Evolutionary conservation across 2,113 vertebrate genomes (phyloP).

Genomic region (Actinemys pallida): DNA sequence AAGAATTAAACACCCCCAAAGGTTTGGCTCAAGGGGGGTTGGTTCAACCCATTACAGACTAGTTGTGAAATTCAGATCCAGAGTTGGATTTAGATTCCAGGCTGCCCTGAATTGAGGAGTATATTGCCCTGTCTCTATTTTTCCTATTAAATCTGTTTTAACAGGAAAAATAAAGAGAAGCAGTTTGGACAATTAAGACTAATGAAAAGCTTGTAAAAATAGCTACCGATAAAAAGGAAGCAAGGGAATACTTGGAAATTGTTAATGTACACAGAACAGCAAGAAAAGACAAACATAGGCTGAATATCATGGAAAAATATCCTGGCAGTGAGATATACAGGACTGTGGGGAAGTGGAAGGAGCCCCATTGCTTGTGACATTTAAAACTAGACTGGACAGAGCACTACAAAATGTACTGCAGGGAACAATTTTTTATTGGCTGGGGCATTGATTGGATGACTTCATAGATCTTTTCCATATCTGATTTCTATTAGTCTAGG

Average conservation of each 20-base stretch:
- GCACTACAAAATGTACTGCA: background rate
- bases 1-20: background rate
- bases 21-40: background rate
- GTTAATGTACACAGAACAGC: slow-evolving; percentile 5
- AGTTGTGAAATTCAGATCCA: background rate
- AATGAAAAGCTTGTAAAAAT: slow-evolving; percentile 62
- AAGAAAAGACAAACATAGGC: slow-evolving; percentile 46
- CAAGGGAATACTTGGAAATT: slow-evolving; percentile 55
- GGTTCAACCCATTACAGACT: background rate
- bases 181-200: slow-evolving; percentile 50
- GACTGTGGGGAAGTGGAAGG: slow-evolving; percentile 47
- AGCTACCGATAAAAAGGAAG: slow-evolving; percentile 58
- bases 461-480: slow-evolving; percentile 31
- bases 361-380: background rate
- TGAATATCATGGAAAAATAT: slow-evolving; percentile 10
- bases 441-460: background rate
- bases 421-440: slow-evolving; percentile 19
- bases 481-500: slow-evolving; percentile 50
- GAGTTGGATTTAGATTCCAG: background rate
- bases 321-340: slow-evolving; percentile 18
- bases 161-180: slow-evolving; percentile 5
- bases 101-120: background rate
- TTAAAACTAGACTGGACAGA: slow-evolving; percentile 37
- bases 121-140: background rate
- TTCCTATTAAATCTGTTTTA: background rate